Conservation (phyloP, 2,113 vertebrate genomes). For the Equus quagga region DNA sequence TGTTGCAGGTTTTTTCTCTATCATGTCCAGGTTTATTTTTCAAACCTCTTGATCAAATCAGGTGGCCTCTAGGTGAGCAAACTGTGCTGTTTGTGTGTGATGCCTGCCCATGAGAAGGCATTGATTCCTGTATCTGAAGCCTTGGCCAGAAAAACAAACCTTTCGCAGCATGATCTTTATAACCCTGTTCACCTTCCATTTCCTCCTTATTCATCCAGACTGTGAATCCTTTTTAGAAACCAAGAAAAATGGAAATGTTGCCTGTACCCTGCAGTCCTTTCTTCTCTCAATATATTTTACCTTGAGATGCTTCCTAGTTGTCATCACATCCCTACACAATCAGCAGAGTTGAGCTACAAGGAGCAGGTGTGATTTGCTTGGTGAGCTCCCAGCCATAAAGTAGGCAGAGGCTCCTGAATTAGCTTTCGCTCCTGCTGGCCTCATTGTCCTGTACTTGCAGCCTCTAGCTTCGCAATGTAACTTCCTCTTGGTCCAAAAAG, state of each 20-base stretch:
- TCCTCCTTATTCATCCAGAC: not conserved
- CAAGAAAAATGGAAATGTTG: not conserved
- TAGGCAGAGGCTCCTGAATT: not conserved
- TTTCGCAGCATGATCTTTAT: not conserved
- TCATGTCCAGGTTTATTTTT: not conserved
- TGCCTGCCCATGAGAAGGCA: not conserved
- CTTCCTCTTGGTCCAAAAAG: not conserved
- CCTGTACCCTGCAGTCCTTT: not conserved
- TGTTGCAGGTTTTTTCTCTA: too few species aligned
- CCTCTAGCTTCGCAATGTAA: accelerated
- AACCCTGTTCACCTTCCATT: not conserved
- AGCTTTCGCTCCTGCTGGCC: accelerated
- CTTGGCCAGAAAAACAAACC: not conserved
- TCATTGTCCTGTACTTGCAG: accelerated
- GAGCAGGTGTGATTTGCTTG: accelerated
- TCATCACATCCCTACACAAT: accelerated
- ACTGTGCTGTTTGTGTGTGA: not conserved
- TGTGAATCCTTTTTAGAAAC: not conserved
- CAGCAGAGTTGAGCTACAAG: accelerated
- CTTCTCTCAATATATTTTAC: not conserved
- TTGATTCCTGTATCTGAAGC: not conserved
- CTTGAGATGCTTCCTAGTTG: not conserved
- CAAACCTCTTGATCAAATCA: not conserved
- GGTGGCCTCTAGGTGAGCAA: not conserved
- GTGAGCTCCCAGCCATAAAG: accelerated